These are phyloP conservation scores for Bubo blakistoni DNA, from an alignment of 2,113 vertebrate species.

Conservation along the genomic window DNA sequence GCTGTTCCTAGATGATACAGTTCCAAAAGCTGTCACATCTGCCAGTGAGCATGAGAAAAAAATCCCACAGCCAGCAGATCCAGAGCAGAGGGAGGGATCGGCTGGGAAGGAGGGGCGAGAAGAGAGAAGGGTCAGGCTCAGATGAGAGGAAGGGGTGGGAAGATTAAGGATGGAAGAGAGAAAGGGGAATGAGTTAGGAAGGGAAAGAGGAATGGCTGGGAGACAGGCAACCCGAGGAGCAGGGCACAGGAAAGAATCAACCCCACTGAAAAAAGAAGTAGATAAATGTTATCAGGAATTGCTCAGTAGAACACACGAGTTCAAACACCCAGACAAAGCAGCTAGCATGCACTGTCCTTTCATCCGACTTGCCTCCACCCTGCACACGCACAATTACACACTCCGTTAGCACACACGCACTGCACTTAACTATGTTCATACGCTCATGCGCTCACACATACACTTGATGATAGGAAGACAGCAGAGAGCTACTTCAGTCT, in stretches of 20 bases:
- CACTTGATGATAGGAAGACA: background rate
- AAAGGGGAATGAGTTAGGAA: background rate
- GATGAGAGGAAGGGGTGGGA: conserved; percentile 48
- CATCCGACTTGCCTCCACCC: background rate
- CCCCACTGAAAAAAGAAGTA: background rate
- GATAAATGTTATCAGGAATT: background rate
- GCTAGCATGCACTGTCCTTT: background rate
- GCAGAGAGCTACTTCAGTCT: background rate
- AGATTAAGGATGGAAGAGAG: background rate
- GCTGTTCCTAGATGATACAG: conserved; percentile 50
- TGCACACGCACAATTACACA: background rate
- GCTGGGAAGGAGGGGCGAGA: conserved; percentile 49
- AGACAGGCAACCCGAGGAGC: background rate
- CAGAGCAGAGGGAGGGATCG: conserved; percentile 61
- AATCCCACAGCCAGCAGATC: conserved; percentile 43
- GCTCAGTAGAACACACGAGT: background rate
- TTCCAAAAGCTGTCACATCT: conserved; percentile 68
- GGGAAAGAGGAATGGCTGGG: background rate
- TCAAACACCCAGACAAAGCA: background rate
- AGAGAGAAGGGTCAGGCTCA: conserved; percentile 54
- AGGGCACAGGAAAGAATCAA: background rate
- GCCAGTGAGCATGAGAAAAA: conserved; percentile 47
- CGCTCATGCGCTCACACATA: background rate
- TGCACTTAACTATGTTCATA: background rate
- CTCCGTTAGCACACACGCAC: background rate